Evolutionary conservation across 2,888 invertebrate genomes (phyloP).

Genomic region (Idaea dimidiata): DNA sequence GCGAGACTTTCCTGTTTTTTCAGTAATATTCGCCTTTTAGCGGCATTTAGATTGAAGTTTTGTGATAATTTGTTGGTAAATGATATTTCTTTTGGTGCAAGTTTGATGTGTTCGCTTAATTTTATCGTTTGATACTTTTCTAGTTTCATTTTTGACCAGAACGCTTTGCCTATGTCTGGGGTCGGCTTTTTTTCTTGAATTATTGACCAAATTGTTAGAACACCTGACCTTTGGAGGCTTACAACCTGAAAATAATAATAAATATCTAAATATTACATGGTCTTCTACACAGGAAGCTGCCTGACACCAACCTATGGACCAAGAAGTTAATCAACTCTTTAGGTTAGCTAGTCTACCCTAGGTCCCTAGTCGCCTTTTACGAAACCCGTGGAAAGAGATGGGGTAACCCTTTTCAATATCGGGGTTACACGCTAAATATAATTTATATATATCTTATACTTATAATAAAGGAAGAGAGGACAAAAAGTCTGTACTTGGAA

Average conservation of each 20-base stretch:
- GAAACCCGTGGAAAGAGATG: too few species aligned
- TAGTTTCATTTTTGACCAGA: constrained; percentile 62
- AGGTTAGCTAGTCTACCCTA: too few species aligned
- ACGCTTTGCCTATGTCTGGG: constrained; percentile 62
- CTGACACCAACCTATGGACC: too few species aligned
- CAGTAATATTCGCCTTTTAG: constrained; percentile 52
- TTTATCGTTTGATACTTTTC: constrained; percentile 55
- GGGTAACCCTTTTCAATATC: too few species aligned
- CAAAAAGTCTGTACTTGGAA: too few species aligned
- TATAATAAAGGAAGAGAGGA: too few species aligned
- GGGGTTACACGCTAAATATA: too few species aligned
- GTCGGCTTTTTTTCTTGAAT: constrained; percentile 52
- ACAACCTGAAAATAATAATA: constrained; percentile 49
- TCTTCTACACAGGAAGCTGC: too few species aligned
- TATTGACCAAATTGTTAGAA: constrained; percentile 64
- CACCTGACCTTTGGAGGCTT: constrained; percentile 58
- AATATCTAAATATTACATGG: constrained; percentile 2
- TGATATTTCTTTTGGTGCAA: constrained; percentile 22
- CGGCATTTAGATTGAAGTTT: constrained; percentile 59
- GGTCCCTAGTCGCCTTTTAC: too few species aligned
- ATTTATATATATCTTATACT: too few species aligned
- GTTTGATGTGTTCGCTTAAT: constrained; percentile 48
- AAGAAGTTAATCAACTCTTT: too few species aligned
- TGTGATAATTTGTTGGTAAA: constrained; percentile 8
- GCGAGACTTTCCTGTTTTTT: constrained; percentile 47